Evolutionary conservation across 2,888 invertebrate species (phyloP).

Genomic region (Hermaeophaga mercurialis): DNA sequence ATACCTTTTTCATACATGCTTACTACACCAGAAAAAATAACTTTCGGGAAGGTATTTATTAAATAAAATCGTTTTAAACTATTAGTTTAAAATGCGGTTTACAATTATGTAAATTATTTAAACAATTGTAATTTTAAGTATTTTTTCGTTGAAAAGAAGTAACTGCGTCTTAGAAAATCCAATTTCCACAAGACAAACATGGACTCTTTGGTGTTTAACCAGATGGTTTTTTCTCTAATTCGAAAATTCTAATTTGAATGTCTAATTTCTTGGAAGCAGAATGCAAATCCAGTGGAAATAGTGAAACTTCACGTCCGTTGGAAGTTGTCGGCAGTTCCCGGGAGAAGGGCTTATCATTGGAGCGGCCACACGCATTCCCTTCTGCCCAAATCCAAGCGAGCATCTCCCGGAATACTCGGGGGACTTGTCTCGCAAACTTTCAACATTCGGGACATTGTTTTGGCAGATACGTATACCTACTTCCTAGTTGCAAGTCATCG

Average conservation of each 20-base stretch:
- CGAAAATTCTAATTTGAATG: conserved; percentile 21
- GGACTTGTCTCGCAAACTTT: conserved; percentile 20
- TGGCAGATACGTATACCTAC: conserved; percentile 17
- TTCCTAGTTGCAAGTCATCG: not conserved
- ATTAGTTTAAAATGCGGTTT: too few species aligned
- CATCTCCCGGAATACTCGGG: not conserved
- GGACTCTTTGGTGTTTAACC: conserved; percentile 7
- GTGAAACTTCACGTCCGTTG: conserved; percentile 25
- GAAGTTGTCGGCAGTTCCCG: conserved; percentile 10
- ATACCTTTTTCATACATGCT: too few species aligned
- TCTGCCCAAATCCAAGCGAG: not conserved
- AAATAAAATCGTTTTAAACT: too few species aligned
- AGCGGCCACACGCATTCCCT: conserved; percentile 5
- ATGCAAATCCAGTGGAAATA: conserved; percentile 29
- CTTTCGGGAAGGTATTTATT: too few species aligned
- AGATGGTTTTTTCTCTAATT: conserved; percentile 18
- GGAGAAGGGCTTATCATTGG: conserved; percentile 14
- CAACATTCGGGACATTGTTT: conserved; percentile 21
- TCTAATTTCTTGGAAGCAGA: conserved; percentile 23
- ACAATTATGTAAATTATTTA: too few species aligned
- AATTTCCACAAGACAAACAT: conserved; percentile 12
- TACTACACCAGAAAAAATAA: too few species aligned
- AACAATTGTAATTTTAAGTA: too few species aligned
- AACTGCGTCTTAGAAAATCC: not conserved
- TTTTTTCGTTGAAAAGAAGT: too few species aligned